phyloP scores from a whole-genome alignment of 2,888 invertebrate species.

The Cataglyphis albicans region DNA sequence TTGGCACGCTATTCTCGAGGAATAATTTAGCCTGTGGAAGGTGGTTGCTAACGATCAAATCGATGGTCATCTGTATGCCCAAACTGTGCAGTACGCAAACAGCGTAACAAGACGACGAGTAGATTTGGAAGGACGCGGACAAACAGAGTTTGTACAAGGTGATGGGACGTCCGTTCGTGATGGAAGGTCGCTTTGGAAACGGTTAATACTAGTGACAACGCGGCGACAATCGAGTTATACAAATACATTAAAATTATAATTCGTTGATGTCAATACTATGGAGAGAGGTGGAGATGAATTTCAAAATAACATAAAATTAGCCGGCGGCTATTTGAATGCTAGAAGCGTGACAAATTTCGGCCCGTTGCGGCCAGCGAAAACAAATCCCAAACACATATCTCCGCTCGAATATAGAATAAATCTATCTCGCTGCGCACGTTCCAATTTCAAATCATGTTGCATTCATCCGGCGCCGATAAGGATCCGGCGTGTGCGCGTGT shows the following conservation, averaged over 20 bases:
- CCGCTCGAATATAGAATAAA: constrained; percentile 48
- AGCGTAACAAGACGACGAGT: constrained; percentile 9
- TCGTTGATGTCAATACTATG: neutral
- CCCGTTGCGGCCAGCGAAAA: constrained; percentile 2
- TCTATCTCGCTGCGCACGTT: constrained; percentile 46
- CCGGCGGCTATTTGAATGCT: neutral
- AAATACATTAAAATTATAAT: constrained; percentile 15
- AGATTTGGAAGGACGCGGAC: constrained; percentile 28
- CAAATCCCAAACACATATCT: constrained; percentile 3
- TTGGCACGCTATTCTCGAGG: neutral
- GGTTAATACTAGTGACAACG: neutral
- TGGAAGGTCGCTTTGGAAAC: neutral
- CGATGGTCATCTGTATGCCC: constrained; percentile 34
- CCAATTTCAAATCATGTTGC: constrained; percentile 50
- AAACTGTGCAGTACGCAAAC: neutral
- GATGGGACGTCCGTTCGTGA: neutral
- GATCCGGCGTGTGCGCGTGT: constrained; percentile 32
- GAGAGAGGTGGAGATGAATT: neutral
- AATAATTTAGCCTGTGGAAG: neutral
- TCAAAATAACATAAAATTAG: neutral
- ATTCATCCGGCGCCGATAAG: constrained; percentile 49
- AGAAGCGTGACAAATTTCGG: constrained; percentile 20
- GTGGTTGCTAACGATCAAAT: constrained; percentile 15
- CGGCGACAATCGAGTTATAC: neutral
- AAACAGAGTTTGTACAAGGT: constrained; percentile 3